Conservation (phyloP, 2,797 vertebrate species). For the Selene dorsalis region DNA sequence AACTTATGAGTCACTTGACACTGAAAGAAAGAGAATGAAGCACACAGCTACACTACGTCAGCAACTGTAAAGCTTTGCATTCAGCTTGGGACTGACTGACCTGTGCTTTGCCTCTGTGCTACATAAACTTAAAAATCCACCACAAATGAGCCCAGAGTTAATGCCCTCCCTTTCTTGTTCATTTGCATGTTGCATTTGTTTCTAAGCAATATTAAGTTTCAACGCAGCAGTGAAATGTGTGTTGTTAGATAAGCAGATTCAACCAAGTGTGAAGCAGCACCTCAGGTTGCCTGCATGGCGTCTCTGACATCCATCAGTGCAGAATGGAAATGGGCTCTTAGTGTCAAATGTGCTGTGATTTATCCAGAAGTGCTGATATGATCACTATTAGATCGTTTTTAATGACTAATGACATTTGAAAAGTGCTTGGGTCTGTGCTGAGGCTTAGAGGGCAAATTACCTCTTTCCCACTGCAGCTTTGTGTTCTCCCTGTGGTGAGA, state of each 20-base stretch:
- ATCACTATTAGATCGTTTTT: conserved; percentile 65
- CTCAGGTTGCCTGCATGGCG: conserved; percentile 26
- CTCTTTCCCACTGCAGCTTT: conserved; percentile 17
- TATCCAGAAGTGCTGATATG: conserved; percentile 58
- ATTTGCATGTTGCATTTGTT: conserved; percentile 37
- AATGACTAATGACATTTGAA: conserved; percentile 74
- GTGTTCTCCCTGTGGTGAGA: conserved; percentile 52
- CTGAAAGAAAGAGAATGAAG: conserved; percentile 18
- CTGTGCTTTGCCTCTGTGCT: conserved; percentile 2
- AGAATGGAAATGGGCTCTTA: conserved; percentile 54
- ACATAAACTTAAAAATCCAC: conserved; percentile 7
- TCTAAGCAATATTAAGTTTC: conserved; percentile 23
- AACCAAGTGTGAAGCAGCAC: conserved; percentile 45
- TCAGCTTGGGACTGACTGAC: not conserved
- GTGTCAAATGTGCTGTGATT: conserved; percentile 68
- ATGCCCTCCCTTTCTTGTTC: conserved; percentile 14
- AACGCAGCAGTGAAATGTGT: conserved; percentile 11
- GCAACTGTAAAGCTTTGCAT: conserved; percentile 42
- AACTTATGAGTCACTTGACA: conserved; percentile 43
- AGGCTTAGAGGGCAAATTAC: conserved; percentile 56
- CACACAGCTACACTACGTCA: not conserved
- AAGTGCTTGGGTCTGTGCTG: conserved; percentile 57
- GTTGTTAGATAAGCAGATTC: conserved; percentile 47
- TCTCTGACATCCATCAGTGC: conserved; percentile 58
- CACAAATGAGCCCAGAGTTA: not conserved